A percentile compares a stretch with the other conserved stretches of the same genome.
These are phyloP conservation scores for Sebastes taczanowskii DNA, from an alignment of 2,797 vertebrate genomes.

Conservation along the genomic window DNA sequence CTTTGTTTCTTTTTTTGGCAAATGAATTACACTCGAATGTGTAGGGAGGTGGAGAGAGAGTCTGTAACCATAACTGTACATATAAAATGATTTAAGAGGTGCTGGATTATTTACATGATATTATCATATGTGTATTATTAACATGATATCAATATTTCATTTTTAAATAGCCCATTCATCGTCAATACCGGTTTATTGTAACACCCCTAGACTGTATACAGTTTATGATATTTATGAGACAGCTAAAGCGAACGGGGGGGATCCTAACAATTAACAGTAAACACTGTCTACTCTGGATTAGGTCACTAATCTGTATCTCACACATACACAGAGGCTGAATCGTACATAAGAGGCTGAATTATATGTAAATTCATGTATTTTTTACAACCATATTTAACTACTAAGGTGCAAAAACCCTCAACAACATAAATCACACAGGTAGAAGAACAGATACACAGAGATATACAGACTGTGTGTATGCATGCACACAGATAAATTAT, in stretches of 20 bases:
- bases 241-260: not conserved
- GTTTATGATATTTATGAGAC: not conserved
- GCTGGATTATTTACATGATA: no score
- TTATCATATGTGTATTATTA: no score
- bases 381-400: not conserved
- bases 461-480: not conserved
- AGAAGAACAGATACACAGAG: no score
- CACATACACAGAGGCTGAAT: fast-evolving
- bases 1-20: no score
- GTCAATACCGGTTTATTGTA: no score
- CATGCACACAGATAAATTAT: not conserved
- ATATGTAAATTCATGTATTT: not conserved
- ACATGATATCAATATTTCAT: no score
- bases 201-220: not conserved
- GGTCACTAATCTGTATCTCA: not conserved
- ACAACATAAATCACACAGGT: not conserved
- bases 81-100: no score
- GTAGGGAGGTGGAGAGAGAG: no score
- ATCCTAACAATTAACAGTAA: not conserved
- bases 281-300: not conserved
- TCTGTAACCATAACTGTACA: no score
- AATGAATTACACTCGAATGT: no score
- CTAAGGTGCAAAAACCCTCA: not conserved
- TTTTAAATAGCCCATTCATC: no score
- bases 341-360: not conserved